Percentiles rank a stretch among this genome's conserved stretches.
These are phyloP conservation scores for Pseudolaguvia tuberculata DNA, from an alignment of 2,113 vertebrate species.

Conservation along the genomic window DNA sequence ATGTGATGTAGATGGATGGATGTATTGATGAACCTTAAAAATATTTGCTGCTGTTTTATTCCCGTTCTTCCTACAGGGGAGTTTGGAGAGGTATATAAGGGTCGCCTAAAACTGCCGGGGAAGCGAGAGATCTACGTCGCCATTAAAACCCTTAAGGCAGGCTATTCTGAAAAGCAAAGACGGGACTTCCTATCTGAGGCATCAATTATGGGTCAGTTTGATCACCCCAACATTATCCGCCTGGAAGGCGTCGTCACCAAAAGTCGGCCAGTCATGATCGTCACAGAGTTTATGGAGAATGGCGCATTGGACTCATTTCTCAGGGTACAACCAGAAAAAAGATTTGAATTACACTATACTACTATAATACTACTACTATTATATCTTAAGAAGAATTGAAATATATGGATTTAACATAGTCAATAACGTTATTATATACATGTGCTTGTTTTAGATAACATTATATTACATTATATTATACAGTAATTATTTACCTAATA, in stretches of 20 bases:
- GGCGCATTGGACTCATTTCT: conserved; percentile 95
- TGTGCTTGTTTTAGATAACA: no score
- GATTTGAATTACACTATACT: no score
- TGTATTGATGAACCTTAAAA: no score
- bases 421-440: no score
- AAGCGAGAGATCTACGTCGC: conserved; percentile 96
- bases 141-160: conserved; percentile 94
- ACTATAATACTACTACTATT: no score
- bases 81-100: conserved; percentile 98
- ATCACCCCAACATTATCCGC: conserved; percentile 65
- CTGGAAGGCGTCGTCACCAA: conserved; percentile 97
- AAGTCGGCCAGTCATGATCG: conserved; percentile 96
- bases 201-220: conserved; percentile 97
- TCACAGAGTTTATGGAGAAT: conserved; percentile 99
- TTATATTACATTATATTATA: no score
- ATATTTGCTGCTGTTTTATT: not conserved
- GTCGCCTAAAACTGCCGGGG: conserved; percentile 88
- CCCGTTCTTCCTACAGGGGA: conserved; percentile 73
- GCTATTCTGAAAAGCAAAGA: conserved; percentile 93
- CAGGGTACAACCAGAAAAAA: conserved; percentile 78
- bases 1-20: no score
- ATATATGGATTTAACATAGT: no score
- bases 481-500: no score
- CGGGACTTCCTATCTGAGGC: conserved; percentile 95
- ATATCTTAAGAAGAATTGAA: no score